Base-by-base conservation (phyloP, 2,113 vertebrate species). In the Microcebus ravelobensis region DNA sequence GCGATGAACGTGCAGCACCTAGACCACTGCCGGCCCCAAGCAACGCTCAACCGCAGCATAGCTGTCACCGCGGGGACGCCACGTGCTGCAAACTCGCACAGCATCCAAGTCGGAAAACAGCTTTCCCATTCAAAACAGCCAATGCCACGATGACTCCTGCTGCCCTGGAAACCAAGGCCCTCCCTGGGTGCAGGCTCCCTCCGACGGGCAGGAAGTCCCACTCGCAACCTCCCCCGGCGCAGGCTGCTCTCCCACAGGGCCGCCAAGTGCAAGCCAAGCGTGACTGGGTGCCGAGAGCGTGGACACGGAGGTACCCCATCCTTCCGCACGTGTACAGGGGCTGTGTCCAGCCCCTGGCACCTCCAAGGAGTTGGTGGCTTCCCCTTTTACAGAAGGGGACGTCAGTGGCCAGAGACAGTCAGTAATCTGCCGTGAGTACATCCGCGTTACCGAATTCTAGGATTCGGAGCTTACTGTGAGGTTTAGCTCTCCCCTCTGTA, bases 41-140 rank as follows among this genome's bases (percentile, higher is more conserved):
- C 42, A 12, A 34, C 15, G 23, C 31, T 8, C 55, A 17, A 27
- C 48, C 8, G 48, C 36, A n/a, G 4, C 2, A 2, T 23, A 27
- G 2, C 17, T 3, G 34, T 25, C 6, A 34, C 8, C 42, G 6
- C 3, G 34, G n/a, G 27, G 10, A 39, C 0, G 0, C 34, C 15
- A 29, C 20, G 14, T 2, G 1, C 20, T 1, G 15, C 25, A 1
- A 1, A 20, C 1, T 5, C 10, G 10, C 2, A 50, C 14, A 9
- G 1, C 23, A 3, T 25, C 59, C 25, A 36, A 8, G 55, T 11
- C 15, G 52, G 50, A 31, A 39, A 61, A 34, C 21, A 25, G 36
- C 70, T 6, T 36, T 14, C 3, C 21, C 52, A 18, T 3, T 13
- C 50, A 36, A 74, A n/a, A 9, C 27, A 14, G 8, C n/a, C 15